Conservation (phyloP, 2,113 vertebrate species). For the Typhlomys cinereus region DNA sequence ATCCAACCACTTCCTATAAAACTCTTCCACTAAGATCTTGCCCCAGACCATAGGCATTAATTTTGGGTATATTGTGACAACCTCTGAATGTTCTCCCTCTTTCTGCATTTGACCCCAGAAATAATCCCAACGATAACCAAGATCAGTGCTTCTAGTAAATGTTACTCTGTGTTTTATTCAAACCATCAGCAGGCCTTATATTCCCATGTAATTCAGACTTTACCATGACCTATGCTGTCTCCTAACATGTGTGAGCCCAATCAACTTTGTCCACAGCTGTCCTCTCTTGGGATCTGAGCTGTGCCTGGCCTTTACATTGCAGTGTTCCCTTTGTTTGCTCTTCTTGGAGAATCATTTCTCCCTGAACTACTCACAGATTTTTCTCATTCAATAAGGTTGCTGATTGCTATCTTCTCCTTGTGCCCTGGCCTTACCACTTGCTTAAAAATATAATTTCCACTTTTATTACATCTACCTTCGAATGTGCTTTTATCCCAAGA, state of each 20-base stretch:
- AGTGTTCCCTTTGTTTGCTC: not conserved
- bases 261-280: rapidly evolving
- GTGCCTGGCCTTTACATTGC: rapidly evolving
- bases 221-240: not conserved
- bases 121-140: not conserved
- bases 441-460: no score
- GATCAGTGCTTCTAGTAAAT: not conserved
- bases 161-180: not conserved
- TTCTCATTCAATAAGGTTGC: no score
- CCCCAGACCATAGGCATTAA: not conserved
- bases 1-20: not conserved
- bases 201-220: not conserved
- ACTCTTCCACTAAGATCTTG: not conserved
- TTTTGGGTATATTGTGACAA: not conserved
- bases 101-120: not conserved
- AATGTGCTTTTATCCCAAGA: no score
- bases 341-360: no score
- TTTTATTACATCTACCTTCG: no score
- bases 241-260: not conserved
- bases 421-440: not conserved
- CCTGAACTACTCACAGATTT: rapidly evolving
- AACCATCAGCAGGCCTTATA: not conserved
- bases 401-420: not conserved
- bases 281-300: not conserved
- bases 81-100: not conserved